Base-by-base conservation (phyloP, 2,113 vertebrate genomes). In the Sylvietta virens region DNA sequence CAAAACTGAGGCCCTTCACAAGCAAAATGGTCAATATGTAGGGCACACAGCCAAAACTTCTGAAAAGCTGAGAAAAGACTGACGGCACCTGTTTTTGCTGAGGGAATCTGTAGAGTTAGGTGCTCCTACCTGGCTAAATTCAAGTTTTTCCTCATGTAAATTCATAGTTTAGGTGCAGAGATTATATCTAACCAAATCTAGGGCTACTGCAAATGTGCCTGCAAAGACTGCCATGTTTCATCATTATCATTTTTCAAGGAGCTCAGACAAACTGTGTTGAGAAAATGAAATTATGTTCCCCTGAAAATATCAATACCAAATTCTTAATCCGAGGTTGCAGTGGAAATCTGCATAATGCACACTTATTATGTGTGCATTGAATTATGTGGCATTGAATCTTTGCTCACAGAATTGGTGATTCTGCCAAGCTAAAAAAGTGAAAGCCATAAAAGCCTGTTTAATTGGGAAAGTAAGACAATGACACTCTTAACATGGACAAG, bases 241-340 rank as follows among this genome's bases (percentile, higher is more conserved):
- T 26, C 16, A 80, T 69, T 88, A 77, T 27, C 20, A 21, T 61
- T 88, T 86, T 71, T 90, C 74, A 69, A 81, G 73, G 37, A 92
- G 45, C 60, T 80, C 86, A 78, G 69, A 88, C 74, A 62, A 93
- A 40, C 51, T 78, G 54, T 61, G 62, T 54, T 79, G 47, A 78
- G 42, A 78, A 94, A 93, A 89, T 54, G 31, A 86, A 95, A 91
- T 57, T 6, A 92, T 27, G 51, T 54, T 22, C 70, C 47, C 53
- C 35, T 86, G 69, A 94, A 83, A 95, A 94, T 62, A 91, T 35
- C 83, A 91, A 81, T 48, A 86, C 40, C 66, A 78, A 81, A 94
- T 81, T 80, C 81, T 85, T 72, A 94, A 81, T 78, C 70, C 81
- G 80, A 44, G 53, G 15, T 54, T 81, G 64, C 67, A 60, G 92